These are phyloP conservation scores for Pionites leucogaster DNA, from an alignment of 2,113 vertebrate genomes.

Conservation along the genomic window DNA sequence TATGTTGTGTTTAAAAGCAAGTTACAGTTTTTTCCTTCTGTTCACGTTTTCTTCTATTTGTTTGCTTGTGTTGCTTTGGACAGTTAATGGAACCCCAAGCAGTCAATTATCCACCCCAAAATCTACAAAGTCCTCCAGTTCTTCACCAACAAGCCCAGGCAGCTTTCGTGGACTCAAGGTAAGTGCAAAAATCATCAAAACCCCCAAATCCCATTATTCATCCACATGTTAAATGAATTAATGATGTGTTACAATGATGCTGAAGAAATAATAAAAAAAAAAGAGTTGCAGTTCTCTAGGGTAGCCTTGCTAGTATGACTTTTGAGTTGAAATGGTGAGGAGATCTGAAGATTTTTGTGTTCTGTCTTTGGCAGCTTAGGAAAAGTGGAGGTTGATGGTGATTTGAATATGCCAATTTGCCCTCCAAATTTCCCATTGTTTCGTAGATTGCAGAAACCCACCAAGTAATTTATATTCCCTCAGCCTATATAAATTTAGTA, in stretches of 20 bases:
- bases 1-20: neutral
- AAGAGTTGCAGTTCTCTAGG: neutral
- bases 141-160: conserved; percentile 92
- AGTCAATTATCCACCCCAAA: conserved; percentile 90
- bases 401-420: neutral
- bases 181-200: neutral
- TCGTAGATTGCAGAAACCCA: neutral
- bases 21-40: neutral
- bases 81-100: conserved; percentile 90
- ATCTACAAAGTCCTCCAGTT: conserved; percentile 93
- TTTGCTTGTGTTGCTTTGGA: conserved; percentile 31
- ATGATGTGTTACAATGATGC: neutral
- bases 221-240: neutral
- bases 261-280: neutral
- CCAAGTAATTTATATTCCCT: neutral
- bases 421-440: neutral
- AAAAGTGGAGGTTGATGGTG: neutral
- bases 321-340: neutral
- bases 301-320: neutral
- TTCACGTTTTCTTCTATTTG: neutral
- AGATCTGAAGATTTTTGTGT: neutral
- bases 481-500: neutral
- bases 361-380: neutral
- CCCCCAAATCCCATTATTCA: neutral
- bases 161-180: conserved; percentile 88